Evolutionary conservation across 2,113 vertebrate genomes (phyloP).

Genomic region (Eudyptes chrysolophus): DNA sequence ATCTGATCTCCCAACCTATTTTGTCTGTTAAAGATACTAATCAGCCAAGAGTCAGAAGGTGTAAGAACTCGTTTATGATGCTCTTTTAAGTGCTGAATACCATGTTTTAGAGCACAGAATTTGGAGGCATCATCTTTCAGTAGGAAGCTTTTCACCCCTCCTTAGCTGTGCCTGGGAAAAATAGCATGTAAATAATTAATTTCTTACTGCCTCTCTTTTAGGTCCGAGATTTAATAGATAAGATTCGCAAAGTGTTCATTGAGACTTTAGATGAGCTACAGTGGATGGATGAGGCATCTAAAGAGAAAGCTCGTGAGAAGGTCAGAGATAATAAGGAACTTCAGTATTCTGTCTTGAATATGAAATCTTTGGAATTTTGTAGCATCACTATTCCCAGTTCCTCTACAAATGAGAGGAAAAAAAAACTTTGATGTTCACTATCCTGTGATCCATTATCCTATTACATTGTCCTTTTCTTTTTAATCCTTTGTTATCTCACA

Average conservation of each 20-base stretch:
- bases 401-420: neutral
- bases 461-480: neutral
- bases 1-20: neutral
- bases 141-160: neutral
- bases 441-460: neutral
- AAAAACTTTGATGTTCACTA: neutral
- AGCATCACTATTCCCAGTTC: neutral
- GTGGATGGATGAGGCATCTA: conserved; percentile 93
- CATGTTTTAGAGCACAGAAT: neutral
- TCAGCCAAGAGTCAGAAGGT: neutral
- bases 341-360: neutral
- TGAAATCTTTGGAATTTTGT: neutral
- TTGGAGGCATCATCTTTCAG: neutral
- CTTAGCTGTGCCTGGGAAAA: neutral
- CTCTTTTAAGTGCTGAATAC: neutral
- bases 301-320: conserved; percentile 91
- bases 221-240: conserved; percentile 89
- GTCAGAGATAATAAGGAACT: conserved; percentile 57
- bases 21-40: neutral
- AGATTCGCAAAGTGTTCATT: conserved; percentile 89
- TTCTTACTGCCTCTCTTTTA: conserved; percentile 50
- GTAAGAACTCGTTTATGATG: neutral
- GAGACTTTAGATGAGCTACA: conserved; percentile 91
- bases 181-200: neutral
- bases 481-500: neutral